These are phyloP conservation scores for Trachelus tabidus DNA, from an alignment of 2,888 invertebrate species.

Conservation along the genomic window DNA sequence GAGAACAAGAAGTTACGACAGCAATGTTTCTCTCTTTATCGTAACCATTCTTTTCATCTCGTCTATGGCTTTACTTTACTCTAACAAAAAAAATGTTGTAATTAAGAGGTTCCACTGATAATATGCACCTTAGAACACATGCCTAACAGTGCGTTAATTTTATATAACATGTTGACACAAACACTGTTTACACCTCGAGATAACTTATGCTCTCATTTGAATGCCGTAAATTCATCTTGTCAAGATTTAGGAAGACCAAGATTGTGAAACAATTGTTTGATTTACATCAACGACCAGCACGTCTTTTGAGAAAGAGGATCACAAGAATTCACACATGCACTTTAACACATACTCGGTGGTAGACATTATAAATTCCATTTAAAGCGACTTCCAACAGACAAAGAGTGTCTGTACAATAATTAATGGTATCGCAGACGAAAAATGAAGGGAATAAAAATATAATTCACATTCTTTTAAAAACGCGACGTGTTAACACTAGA, in stretches of 20 bases:
- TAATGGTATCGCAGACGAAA: too few species aligned
- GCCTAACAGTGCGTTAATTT: conserved; percentile 21
- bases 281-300: background rate
- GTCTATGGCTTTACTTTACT: background rate
- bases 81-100: conserved; percentile 33
- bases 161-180: conserved; percentile 38
- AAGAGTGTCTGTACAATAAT: too few species aligned
- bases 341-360: background rate
- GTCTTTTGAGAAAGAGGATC: too few species aligned
- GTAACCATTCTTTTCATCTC: background rate
- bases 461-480: too few species aligned
- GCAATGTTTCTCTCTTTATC: background rate
- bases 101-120: conserved; percentile 26
- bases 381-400: too few species aligned
- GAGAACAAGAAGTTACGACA: background rate
- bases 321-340: background rate
- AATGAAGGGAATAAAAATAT: too few species aligned
- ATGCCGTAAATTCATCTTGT: conserved; percentile 43
- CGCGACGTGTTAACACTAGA: too few species aligned
- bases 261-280: conserved; percentile 11
- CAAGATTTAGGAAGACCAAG: conserved; percentile 32
- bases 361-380: too few species aligned
- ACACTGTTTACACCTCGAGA: conserved; percentile 28
- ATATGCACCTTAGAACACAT: too few species aligned
- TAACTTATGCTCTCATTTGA: conserved; percentile 25